Conservation (phyloP, 2,113 vertebrate species). For the Microcebus ravelobensis region DNA sequence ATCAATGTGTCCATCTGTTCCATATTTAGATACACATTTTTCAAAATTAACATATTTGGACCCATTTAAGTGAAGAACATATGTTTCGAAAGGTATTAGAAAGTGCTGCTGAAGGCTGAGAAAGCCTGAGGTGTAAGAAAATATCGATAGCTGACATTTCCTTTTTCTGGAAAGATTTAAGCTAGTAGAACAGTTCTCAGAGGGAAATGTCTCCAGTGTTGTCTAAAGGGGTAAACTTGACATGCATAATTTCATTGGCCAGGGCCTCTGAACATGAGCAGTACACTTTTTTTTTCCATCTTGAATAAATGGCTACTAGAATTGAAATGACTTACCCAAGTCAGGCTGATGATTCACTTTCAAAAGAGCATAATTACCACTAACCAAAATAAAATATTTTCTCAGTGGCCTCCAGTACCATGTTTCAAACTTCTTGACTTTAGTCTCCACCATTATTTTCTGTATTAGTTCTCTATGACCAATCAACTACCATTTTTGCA, state of each 20-base stretch:
- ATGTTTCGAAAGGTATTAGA: neutral
- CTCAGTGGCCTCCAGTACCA: neutral
- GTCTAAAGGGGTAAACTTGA: neutral
- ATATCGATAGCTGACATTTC: neutral
- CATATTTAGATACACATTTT: slow-evolving; percentile 40
- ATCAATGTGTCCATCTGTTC: slow-evolving; percentile 44
- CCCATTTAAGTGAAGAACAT: slow-evolving; percentile 14
- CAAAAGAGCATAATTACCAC: neutral
- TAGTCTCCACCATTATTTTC: neutral
- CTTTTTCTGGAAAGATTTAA: neutral
- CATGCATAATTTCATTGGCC: neutral
- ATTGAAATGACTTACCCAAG: neutral
- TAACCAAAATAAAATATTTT: slow-evolving; percentile 25
- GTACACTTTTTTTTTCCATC: neutral
- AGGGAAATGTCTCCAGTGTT: neutral
- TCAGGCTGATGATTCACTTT: neutral
- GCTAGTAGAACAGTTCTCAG: neutral
- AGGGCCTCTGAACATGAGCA: neutral
- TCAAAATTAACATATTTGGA: slow-evolving; percentile 55
- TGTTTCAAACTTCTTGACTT: neutral
- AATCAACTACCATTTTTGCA: neutral
- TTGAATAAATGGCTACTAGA: neutral
- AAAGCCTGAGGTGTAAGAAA: neutral
- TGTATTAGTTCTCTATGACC: neutral
- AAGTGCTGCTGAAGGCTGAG: neutral